These are phyloP conservation scores for Atta colombica DNA, from an alignment of 1,140 invertebrate genomes.

Conservation along the genomic window DNA sequence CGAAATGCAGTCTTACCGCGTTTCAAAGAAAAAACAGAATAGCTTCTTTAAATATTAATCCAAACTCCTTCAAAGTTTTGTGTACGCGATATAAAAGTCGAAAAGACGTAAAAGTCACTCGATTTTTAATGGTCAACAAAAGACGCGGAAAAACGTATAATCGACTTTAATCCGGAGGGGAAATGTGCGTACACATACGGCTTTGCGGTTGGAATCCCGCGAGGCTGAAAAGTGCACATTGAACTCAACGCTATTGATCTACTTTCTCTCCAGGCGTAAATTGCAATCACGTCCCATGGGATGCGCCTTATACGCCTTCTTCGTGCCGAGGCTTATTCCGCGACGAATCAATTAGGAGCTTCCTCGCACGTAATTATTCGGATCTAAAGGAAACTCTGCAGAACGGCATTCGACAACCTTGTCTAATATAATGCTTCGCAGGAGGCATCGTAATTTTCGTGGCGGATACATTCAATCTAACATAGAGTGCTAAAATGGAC, in stretches of 20 bases:
- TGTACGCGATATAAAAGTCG: neutral
- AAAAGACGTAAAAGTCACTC: slow-evolving; percentile 21
- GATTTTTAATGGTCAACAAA: neutral
- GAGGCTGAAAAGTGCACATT: neutral
- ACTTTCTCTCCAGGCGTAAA: slow-evolving; percentile 46
- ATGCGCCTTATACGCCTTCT: slow-evolving; percentile 30
- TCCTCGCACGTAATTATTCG: slow-evolving; percentile 44
- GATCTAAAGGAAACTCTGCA: slow-evolving; percentile 1
- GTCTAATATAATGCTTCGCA: neutral
- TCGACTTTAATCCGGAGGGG: neutral
- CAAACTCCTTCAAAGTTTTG: neutral
- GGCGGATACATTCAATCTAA: slow-evolving; percentile 1
- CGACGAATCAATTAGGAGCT: slow-evolving; percentile 57
- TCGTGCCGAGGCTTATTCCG: neutral
- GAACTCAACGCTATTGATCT: slow-evolving; percentile 4
- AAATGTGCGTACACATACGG: neutral
- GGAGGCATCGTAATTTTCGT: slow-evolving; percentile 31
- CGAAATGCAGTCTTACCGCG: neutral
- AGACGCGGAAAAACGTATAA: neutral
- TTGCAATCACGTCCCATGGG: slow-evolving; percentile 49
- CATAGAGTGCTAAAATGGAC: neutral
- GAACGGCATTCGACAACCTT: slow-evolving; percentile 4
- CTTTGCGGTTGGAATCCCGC: neutral
- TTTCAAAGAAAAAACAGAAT: neutral
- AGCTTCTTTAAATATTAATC: neutral